Evolutionary conservation across 2,113 vertebrate genomes (phyloP).

Genomic region (Oplegnathus fasciatus): DNA sequence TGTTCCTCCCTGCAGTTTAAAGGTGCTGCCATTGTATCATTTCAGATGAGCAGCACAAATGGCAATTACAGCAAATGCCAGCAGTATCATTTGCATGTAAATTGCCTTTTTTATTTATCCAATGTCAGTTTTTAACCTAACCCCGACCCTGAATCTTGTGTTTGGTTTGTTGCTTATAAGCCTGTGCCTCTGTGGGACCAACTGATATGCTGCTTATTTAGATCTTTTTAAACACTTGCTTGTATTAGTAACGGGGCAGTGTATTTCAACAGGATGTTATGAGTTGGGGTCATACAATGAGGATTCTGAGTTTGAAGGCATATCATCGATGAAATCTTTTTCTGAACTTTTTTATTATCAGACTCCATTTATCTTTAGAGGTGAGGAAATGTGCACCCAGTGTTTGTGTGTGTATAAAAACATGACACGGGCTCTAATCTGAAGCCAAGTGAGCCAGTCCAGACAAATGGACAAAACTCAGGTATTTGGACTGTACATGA

Average conservation of each 20-base stretch:
- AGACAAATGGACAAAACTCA: neutral
- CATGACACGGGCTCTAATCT: neutral
- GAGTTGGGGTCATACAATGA: neutral
- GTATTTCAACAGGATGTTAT: conserved; percentile 17
- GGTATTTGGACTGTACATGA: neutral
- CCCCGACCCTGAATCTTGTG: conserved; percentile 47
- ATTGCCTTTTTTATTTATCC: conserved; percentile 69
- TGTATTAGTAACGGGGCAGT: neutral
- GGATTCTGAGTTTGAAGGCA: conserved; percentile 21
- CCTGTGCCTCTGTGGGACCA: conserved; percentile 24
- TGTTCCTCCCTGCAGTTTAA: conserved; percentile 38
- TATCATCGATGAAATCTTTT: neutral
- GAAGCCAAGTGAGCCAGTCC: too few species aligned
- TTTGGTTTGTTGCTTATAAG: conserved; percentile 49
- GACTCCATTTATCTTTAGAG: neutral
- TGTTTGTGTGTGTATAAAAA: neutral
- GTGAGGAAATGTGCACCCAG: neutral
- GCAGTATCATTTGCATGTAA: conserved; percentile 80
- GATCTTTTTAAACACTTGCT: conserved; percentile 9
- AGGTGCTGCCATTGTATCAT: conserved; percentile 52
- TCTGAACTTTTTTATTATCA: neutral
- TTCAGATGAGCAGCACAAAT: conserved; percentile 57
- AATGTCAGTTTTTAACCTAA: conserved; percentile 59
- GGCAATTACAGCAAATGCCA: conserved; percentile 74
- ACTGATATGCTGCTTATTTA: conserved; percentile 30